Conservation (phyloP, 2,113 vertebrate species). For the Bos javanicus region DNA sequence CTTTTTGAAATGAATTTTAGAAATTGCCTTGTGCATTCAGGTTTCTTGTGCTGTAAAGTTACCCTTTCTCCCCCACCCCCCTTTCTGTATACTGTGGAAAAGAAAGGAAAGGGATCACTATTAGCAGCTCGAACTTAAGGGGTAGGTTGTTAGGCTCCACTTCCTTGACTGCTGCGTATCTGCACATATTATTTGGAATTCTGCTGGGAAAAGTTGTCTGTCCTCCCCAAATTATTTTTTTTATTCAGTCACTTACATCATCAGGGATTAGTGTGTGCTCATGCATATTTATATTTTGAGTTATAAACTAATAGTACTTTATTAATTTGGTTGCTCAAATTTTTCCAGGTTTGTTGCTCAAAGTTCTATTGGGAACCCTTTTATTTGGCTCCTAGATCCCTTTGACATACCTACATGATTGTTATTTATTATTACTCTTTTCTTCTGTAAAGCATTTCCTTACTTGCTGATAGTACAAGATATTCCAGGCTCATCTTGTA, state of each 20-base stretch:
- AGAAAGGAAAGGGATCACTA: not conserved
- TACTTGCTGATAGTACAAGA: not conserved
- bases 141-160: not conserved
- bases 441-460: not conserved
- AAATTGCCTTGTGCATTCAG: not conserved
- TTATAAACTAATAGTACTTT: not conserved
- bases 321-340: not conserved
- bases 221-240: not conserved
- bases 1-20: constrained; percentile 16
- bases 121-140: not conserved
- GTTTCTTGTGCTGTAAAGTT: not conserved
- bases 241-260: not conserved
- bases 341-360: not conserved
- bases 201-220: not conserved
- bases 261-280: not conserved
- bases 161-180: not conserved
- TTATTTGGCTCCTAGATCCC: not conserved
- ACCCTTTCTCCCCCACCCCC: accelerated
- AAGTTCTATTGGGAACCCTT: not conserved
- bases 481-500: not conserved
- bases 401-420: not conserved
- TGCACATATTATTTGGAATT: not conserved
- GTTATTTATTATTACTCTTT: not conserved
- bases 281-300: not conserved
- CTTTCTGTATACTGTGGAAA: not conserved